Conservation (phyloP, 2,888 invertebrate genomes). For the Cataglyphis livida region DNA sequence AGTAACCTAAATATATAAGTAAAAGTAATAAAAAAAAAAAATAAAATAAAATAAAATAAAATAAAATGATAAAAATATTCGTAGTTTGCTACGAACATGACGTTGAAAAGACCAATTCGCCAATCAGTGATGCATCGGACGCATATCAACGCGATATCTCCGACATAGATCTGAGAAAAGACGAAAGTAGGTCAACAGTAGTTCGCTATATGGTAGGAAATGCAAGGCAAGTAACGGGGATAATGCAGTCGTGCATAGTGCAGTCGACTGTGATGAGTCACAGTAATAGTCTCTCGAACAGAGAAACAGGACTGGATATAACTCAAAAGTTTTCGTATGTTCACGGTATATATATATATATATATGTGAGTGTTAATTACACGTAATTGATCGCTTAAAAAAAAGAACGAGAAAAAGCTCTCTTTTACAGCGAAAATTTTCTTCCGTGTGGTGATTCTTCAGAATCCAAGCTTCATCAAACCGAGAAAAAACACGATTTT, state of each 20-base stretch:
- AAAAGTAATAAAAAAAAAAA: background rate
- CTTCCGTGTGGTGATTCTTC: conserved; percentile 55
- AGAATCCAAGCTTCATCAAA: conserved; percentile 59
- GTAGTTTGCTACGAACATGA: background rate
- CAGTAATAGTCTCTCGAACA: background rate
- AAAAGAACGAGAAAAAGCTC: conserved; percentile 54
- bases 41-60: background rate
- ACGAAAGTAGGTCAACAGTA: background rate
- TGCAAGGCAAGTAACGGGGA: background rate
- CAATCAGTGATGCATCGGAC: background rate
- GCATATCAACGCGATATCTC: background rate
- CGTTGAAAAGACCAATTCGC: background rate
- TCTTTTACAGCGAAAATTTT: conserved; percentile 67
- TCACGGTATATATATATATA: conserved; percentile 24
- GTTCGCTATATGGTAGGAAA: background rate
- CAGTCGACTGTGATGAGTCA: background rate
- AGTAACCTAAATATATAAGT: background rate
- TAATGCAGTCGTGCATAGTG: conserved; percentile 12
- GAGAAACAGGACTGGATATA: conserved; percentile 21
- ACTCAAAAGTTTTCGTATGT: conserved; percentile 46
- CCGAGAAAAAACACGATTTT: conserved; percentile 48
- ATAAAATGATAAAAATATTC: background rate
- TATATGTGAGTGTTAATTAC: conserved; percentile 65
- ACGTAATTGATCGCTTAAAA: conserved; percentile 68
- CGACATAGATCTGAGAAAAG: background rate